Percentiles rank a stretch among this genome's conserved stretches.
These are phyloP conservation scores for Electrophaes corylata DNA, from an alignment of 2,888 invertebrate genomes.

Conservation along the genomic window DNA sequence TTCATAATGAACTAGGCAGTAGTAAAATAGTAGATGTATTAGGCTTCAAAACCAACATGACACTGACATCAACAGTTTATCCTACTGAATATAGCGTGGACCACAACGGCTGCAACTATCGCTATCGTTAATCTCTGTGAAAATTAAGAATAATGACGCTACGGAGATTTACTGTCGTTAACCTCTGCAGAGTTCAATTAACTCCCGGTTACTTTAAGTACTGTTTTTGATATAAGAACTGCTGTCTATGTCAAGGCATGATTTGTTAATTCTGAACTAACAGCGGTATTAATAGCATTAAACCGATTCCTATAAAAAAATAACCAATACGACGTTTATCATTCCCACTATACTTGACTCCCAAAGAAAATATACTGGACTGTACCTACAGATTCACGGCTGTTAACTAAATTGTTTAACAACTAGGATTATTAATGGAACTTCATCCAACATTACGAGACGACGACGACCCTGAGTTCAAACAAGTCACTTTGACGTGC, in stretches of 20 bases:
- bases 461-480: conserved; percentile 42
- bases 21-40: no score
- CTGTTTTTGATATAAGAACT: no score
- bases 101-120: background rate
- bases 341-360: background rate
- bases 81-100: background rate
- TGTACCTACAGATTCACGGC: background rate
- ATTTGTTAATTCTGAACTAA: no score
- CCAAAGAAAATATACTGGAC: background rate
- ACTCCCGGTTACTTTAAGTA: no score
- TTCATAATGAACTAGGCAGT: no score
- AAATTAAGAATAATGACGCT: no score
- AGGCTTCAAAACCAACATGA: no score
- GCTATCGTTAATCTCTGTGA: background rate
- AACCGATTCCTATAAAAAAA: background rate
- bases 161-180: no score
- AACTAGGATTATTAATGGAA: conserved; percentile 75
- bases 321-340: background rate
- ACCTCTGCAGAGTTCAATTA: no score
- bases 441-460: conserved; percentile 68
- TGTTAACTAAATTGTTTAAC: conserved; percentile 37
- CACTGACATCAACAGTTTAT: background rate
- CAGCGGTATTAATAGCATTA: no score
- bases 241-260: no score
- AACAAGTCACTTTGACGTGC: conserved; percentile 65